Conservation (phyloP, 2,113 vertebrate species). For the Pedetes capensis region DNA sequence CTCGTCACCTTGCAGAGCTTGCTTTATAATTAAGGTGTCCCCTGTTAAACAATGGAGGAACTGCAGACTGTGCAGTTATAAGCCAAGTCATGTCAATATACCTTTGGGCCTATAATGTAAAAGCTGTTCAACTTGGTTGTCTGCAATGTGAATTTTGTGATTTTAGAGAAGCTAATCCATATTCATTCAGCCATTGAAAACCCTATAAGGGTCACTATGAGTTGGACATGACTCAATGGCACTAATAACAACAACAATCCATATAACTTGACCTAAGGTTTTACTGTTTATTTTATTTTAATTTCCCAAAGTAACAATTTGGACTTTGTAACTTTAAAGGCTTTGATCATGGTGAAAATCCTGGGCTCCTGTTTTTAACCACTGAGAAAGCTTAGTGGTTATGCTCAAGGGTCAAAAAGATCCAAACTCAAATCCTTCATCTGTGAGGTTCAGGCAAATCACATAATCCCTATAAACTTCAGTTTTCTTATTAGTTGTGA, state of each 20-base stretch:
- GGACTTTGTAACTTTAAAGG: not conserved
- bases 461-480: not conserved
- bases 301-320: not conserved
- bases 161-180: not conserved
- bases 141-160: not conserved
- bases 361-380: not conserved
- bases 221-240: no score
- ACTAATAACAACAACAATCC: no score
- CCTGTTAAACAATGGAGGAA: not conserved
- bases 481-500: not conserved
- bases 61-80: not conserved
- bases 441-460: not conserved
- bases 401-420: not conserved
- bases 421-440: no score
- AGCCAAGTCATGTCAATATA: not conserved
- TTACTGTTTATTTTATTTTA: not conserved
- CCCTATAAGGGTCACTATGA: no score
- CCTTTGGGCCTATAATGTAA: not conserved
- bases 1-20: not conserved
- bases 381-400: not conserved
- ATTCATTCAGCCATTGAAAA: no score
- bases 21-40: not conserved
- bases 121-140: not conserved
- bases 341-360: not conserved
- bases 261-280: not conserved